Base-by-base conservation (phyloP, 2,113 vertebrate genomes). In the Romanogobio albipinnatus region DNA sequence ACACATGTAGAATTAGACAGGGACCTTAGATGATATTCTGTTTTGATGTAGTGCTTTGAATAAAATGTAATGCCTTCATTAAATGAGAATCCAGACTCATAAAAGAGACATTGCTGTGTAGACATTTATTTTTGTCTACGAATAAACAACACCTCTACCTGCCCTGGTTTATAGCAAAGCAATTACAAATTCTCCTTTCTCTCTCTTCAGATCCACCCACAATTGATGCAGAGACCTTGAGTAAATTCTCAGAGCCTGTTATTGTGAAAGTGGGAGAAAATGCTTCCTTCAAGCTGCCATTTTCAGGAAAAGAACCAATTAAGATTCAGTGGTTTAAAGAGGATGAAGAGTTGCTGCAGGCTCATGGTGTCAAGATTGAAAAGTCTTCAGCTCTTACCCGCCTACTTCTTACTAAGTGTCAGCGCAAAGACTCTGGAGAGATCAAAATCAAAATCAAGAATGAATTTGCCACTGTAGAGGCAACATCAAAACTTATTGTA, bases 401-500 rank as follows among this genome's bases (percentile, higher is more conserved):
- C 1, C 93, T 98, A 24, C 94, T 90, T 59, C 94, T 98, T 49
- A 85, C 91, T 51, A 96, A 93, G 45, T 90, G 94, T 1, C 84
- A 93, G 86, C 95, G 96, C 70, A 96, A 93, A 90, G 95, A 98
- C 71, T 66, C 92, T 17, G 97, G 96, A 77, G 94, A 92, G 39
- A 94, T 98, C 86, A 95, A 95, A 91, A 90, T 97, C 68, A 96
- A 92, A 81, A 91, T 97, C 66, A 96, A 92, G 90, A 98, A 97
- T 0, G 86, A 96, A 85, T 96, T 93, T 56, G 96, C 96, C 2
- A 90, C 91, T 14, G 82, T 86, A n/a, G 94, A 95, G 74, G 95
- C 95, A 5, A 10, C 90, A 82, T 87, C 97, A 49, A 95, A 91
- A 82, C 93, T 98, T 6, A 22, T 93, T 53, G 96, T 98, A 33